Evolutionary conservation across 2,113 vertebrate species (phyloP), one percentile per base, ranked within the genome.

Genomic region (Terrapene triunguis): DNA sequence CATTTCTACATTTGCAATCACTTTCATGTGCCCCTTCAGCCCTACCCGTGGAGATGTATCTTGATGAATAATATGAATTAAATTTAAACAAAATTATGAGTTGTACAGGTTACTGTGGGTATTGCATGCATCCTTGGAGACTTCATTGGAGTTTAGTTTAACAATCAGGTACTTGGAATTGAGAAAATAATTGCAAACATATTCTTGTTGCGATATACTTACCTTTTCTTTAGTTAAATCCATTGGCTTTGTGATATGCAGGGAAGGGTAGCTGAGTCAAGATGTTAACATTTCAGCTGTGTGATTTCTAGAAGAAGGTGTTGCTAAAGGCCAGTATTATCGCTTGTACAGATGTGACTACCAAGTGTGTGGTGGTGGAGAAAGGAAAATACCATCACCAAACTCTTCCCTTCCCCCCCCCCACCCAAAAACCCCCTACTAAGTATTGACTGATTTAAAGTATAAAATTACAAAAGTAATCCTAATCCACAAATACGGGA

Each of bases 51-150:
- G 74, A 85, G 47, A 82, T 59, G 14, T 72, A 5, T 93, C 80
- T 94, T 92, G 21, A 85, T 92, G 35, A 93, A 82, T 27, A 89
- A 9, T 85, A 84, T 82, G 84, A 82, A 76, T 95, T 91, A 89
- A 80, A 95, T 69, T 17, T 47, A 53, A 90, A 22, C 14, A 89
- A 91, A 93, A 90, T n/a, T 38, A 69, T 29, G 47, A 4, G 13
- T 88, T 59, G 7, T 14, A 78, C 25, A 25, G 48, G 44, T 59
- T 35, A 72, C 79, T 80, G 25, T 85, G 53, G 69, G 81, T 84
- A 82, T 65, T 16, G n/a, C 72, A 27, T 27, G 32, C 35, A 17
- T 57, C 51, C 82, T 53, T 92, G 54, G 74, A 47, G 44, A 47
- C 92, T 85, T 93, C 47, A 6, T 42, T 90, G 72, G 38, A 53